Conservation (phyloP, 2,113 vertebrate species). For the Hippopotamus amphibius region DNA sequence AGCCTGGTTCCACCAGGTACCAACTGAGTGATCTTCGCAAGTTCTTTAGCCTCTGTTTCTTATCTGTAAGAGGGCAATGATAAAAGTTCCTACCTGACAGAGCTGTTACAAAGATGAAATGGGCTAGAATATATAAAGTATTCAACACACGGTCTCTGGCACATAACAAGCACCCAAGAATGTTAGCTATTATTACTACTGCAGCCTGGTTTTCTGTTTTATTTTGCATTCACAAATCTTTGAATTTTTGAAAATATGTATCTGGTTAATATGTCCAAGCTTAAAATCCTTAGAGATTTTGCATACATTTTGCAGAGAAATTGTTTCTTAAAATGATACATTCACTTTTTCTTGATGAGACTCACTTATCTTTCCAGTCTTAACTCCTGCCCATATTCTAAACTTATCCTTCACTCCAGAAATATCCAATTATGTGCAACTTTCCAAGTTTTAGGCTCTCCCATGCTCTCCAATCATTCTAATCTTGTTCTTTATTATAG, state of each 20-base stretch:
- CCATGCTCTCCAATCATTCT: background rate
- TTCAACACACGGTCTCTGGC: background rate
- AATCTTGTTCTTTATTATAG: background rate
- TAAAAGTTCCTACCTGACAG: background rate
- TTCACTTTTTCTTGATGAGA: background rate
- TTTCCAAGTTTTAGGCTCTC: background rate
- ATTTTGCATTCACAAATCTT: background rate
- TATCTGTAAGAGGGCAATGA: background rate
- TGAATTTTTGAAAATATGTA: conserved; percentile 2
- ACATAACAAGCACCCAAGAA: background rate
- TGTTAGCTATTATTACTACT: background rate
- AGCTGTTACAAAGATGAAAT: background rate
- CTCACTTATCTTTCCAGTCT: background rate
- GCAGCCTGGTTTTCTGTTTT: background rate
- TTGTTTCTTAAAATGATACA: background rate
- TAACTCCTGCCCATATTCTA: background rate
- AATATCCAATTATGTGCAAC: background rate
- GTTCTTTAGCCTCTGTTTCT: background rate
- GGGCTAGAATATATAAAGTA: background rate
- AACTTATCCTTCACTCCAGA: background rate
- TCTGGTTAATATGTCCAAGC: background rate
- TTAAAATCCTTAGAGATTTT: background rate
- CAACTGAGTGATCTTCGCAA: background rate
- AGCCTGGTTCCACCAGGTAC: background rate
- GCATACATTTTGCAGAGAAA: background rate